Conservation (phyloP, 2,113 vertebrate species). For the Pelmatolapia mariae region DNA sequence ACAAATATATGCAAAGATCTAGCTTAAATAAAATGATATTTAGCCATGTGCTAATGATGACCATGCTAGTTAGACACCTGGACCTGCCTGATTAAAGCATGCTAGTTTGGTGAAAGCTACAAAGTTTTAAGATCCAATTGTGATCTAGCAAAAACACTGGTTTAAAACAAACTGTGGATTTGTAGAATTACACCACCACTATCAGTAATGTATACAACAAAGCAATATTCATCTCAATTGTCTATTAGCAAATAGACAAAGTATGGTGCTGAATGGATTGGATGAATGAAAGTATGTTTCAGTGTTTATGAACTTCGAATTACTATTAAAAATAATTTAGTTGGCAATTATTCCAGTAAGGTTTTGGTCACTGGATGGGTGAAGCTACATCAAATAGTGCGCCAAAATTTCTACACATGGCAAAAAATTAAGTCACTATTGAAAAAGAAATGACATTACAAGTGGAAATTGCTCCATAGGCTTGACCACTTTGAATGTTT, state of each 20-base stretch:
- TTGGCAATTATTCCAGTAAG: not conserved
- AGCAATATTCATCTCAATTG: not conserved
- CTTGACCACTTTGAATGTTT: not conserved
- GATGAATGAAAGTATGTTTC: rapidly evolving
- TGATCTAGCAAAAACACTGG: not conserved
- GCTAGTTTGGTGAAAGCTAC: not conserved
- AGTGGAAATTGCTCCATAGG: not conserved
- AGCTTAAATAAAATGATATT: not conserved
- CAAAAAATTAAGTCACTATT: not conserved
- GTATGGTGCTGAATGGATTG: not conserved
- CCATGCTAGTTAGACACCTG: not conserved
- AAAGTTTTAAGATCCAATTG: not conserved
- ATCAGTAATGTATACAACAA: not conserved
- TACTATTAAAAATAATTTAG: not conserved
- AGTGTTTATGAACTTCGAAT: not conserved
- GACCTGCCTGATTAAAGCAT: not conserved
- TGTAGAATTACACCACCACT: not conserved
- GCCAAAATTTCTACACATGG: not conserved
- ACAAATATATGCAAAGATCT: not conserved
- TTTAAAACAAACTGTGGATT: not conserved
- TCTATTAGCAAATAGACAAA: not conserved
- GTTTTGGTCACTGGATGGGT: not conserved
- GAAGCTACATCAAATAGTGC: not conserved
- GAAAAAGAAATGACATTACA: not conserved
- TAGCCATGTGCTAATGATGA: not conserved